These are phyloP conservation scores for Melanotaenia pygmaea DNA, from an alignment of 2,797 vertebrate species.

Conservation along the genomic window DNA sequence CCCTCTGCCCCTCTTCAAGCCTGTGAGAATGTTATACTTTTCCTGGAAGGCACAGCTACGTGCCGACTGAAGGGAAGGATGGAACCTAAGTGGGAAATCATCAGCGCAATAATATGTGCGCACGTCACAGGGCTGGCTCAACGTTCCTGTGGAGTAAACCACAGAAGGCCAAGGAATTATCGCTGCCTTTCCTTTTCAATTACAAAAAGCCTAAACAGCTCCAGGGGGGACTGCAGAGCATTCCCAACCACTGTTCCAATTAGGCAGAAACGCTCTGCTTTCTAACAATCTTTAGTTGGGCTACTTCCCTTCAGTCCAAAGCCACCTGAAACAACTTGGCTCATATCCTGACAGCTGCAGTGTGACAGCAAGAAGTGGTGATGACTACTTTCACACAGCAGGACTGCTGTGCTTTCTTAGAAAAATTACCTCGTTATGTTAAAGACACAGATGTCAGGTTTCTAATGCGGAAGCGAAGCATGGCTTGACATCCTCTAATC, in stretches of 20 bases:
- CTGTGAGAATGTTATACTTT: conserved; percentile 76
- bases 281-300: conserved; percentile 73
- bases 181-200: conserved; percentile 80
- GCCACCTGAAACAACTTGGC: conserved; percentile 76
- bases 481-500: conserved; percentile 40
- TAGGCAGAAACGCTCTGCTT: conserved; percentile 74
- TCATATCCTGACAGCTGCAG: conserved; percentile 60
- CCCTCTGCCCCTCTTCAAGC: conserved; percentile 41
- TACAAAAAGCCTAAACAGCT: conserved; percentile 77
- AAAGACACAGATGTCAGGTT: conserved; percentile 41
- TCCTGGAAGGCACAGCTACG: conserved; percentile 77
- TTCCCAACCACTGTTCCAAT: conserved; percentile 68
- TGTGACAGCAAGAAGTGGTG: conserved; percentile 56
- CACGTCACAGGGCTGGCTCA: conserved; percentile 75
- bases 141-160: conserved; percentile 72
- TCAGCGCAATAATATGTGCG: conserved; percentile 79
- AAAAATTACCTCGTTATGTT: conserved; percentile 32
- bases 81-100: conserved; percentile 77
- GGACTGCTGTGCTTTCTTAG: conserved; percentile 38
- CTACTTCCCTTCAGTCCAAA: conserved; percentile 54
- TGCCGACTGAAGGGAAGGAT: conserved; percentile 70
- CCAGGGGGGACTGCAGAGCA: conserved; percentile 56
- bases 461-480: conserved; percentile 34
- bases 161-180: conserved; percentile 77
- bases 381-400: conserved; percentile 49